Conservation (phyloP, 2,888 invertebrate genomes). For the Drosophila stalkeri region DNA sequence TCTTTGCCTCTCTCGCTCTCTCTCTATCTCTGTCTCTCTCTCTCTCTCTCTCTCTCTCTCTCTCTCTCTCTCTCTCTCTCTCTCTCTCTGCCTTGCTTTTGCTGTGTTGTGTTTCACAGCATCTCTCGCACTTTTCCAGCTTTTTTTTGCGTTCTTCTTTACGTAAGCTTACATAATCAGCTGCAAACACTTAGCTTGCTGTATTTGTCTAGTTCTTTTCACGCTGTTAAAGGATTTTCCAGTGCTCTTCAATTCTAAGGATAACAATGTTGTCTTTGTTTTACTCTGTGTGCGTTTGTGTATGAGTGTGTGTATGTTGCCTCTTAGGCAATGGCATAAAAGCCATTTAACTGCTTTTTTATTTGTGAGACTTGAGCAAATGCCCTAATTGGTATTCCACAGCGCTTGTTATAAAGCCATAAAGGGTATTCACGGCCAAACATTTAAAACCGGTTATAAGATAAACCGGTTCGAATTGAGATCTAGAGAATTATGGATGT, state of each 20-base stretch:
- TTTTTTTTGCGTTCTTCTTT: slow-evolving; percentile 47
- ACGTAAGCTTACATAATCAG: slow-evolving; percentile 72
- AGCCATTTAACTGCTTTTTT: slow-evolving; percentile 34
- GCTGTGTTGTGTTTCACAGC: slow-evolving; percentile 22
- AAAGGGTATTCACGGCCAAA: not conserved
- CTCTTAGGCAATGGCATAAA: slow-evolving; percentile 23
- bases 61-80: slow-evolving; percentile 1
- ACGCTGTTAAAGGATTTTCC: slow-evolving; percentile 25
- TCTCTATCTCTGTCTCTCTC: no score
- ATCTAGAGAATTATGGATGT: slow-evolving; percentile 6
- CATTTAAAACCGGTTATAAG: slow-evolving; percentile 3
- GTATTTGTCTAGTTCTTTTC: slow-evolving; percentile 42
- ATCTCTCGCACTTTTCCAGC: slow-evolving; percentile 33
- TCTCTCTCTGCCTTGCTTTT: slow-evolving; percentile 9
- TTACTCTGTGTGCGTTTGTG: not conserved
- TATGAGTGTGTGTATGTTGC: slow-evolving; percentile 8
- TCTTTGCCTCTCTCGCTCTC: not conserved
- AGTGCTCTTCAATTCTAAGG: slow-evolving; percentile 69
- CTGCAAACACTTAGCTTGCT: slow-evolving; percentile 21
- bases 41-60: slow-evolving; percentile 1
- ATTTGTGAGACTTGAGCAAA: slow-evolving; percentile 18
- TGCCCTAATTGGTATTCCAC: slow-evolving; percentile 16
- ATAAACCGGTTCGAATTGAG: slow-evolving; percentile 3
- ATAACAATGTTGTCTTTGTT: slow-evolving; percentile 67
- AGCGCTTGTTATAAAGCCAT: not conserved